Evolutionary conservation across 2,888 invertebrate species (phyloP).

Genomic region (Oxyteleia sp.): DNA sequence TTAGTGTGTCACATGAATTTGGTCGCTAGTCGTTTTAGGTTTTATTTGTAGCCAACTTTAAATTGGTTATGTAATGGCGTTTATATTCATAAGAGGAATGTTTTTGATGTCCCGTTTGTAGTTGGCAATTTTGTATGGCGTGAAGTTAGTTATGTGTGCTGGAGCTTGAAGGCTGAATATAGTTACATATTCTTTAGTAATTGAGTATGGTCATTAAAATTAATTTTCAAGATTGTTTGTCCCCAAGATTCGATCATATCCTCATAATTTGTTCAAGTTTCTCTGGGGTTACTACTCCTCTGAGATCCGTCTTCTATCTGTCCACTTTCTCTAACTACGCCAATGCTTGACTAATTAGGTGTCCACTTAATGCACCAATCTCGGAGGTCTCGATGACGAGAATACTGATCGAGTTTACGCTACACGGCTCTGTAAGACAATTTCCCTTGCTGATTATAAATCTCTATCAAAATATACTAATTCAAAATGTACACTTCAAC

Average conservation of each 20-base stretch:
- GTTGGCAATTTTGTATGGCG: too few relatives aligned
- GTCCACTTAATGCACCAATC: conserved; percentile 62
- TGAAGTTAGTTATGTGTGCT: too few relatives aligned
- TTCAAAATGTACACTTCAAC: too few relatives aligned
- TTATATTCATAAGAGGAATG: too few relatives aligned
- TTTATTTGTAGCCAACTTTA: too few relatives aligned
- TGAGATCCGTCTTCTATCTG: conserved; percentile 62
- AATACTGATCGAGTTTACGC: conserved; percentile 61
- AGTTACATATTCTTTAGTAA: too few relatives aligned
- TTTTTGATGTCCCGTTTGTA: too few relatives aligned
- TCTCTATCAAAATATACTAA: background rate
- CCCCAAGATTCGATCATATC: conserved; percentile 70
- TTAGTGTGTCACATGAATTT: too few relatives aligned
- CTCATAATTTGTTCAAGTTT: conserved; percentile 82
- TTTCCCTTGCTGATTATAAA: conserved; percentile 2
- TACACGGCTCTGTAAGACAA: conserved; percentile 9
- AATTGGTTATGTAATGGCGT: too few relatives aligned
- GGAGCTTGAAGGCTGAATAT: too few relatives aligned
- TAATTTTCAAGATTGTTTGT: background rate
- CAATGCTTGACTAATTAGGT: conserved; percentile 70
- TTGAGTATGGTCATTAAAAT: too few relatives aligned
- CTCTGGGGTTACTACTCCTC: conserved; percentile 76
- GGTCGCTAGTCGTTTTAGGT: too few relatives aligned
- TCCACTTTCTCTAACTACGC: conserved; percentile 65
- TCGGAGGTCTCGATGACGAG: conserved; percentile 36